Evolutionary conservation across 64 coral and sea anemone genomes (phyloP).

Genomic region (Montipora sp.): DNA sequence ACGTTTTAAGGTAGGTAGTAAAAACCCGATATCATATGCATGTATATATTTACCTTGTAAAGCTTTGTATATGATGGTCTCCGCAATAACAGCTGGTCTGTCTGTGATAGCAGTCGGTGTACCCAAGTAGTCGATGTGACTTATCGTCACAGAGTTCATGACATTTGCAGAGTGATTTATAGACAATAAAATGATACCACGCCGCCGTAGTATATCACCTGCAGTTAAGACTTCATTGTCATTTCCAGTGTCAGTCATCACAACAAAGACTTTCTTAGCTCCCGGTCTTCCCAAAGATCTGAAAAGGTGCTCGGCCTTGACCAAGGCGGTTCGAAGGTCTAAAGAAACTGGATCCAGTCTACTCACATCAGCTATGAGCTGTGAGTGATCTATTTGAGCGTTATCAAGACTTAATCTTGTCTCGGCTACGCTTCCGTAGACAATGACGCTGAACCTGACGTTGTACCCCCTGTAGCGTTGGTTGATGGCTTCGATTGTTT

Average conservation of each 20-base stretch:
- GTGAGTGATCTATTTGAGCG: background rate
- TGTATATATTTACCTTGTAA: background rate
- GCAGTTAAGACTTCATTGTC: constrained; percentile 5
- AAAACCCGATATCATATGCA: too few species aligned
- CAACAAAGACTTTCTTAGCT: constrained; percentile 66
- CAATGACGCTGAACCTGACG: constrained; percentile 46
- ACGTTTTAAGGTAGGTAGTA: too few species aligned
- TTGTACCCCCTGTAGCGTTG: constrained; percentile 41
- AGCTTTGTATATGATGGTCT: constrained; percentile 29
- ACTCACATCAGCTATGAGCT: constrained; percentile 7
- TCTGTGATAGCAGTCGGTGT: background rate
- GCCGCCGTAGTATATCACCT: background rate
- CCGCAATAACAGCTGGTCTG: constrained; percentile 3
- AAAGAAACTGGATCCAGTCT: background rate
- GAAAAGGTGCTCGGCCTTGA: constrained; percentile 64
- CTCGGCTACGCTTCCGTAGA: constrained; percentile 9
- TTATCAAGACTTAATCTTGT: background rate
- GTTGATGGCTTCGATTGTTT: constrained; percentile 35
- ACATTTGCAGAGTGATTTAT: background rate
- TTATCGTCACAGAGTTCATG: background rate
- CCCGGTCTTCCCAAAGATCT: constrained; percentile 10
- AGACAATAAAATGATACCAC: constrained; percentile 18
- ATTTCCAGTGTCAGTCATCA: constrained; percentile 49
- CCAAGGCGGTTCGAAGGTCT: constrained; percentile 5
- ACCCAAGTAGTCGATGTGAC: background rate